Evolutionary conservation across 2,797 vertebrate genomes (phyloP).

Genomic region (Remorina albescens): DNA sequence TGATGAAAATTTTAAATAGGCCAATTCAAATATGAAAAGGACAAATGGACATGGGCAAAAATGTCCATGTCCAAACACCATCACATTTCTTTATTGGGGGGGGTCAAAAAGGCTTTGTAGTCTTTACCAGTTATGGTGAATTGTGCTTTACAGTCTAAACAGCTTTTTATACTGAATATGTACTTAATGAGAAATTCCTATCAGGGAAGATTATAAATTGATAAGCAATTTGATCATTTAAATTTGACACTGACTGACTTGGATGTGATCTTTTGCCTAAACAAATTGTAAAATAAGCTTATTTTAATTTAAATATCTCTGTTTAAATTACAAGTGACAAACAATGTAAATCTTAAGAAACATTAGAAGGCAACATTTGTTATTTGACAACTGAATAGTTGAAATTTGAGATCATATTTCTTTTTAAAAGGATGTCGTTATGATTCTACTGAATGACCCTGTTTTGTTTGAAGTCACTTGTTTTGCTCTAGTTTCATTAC

Average conservation of each 20-base stretch:
- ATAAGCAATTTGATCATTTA: too few relatives aligned
- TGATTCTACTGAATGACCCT: too few relatives aligned
- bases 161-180: not conserved
- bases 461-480: too few relatives aligned
- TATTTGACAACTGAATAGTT: not conserved
- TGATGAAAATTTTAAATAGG: too few relatives aligned
- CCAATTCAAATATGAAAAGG: too few relatives aligned
- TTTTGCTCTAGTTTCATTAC: too few relatives aligned
- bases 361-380: not conserved
- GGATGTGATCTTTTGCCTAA: not conserved
- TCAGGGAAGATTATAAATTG: not conserved
- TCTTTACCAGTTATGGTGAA: not conserved
- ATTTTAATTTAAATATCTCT: not conserved
- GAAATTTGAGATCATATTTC: too few relatives aligned
- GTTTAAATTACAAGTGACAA: not conserved
- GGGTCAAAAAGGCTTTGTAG: too few relatives aligned
- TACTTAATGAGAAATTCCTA: not conserved
- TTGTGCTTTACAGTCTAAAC: not conserved
- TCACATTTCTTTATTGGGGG: too few relatives aligned
- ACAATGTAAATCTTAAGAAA: not conserved
- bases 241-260: not conserved
- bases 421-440: too few relatives aligned
- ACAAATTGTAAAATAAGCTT: not conserved
- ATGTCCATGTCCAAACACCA: too few relatives aligned
- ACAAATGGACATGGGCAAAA: too few relatives aligned